Conservation (phyloP, 2,113 vertebrate genomes). For the Toxotes jaculatrix region DNA sequence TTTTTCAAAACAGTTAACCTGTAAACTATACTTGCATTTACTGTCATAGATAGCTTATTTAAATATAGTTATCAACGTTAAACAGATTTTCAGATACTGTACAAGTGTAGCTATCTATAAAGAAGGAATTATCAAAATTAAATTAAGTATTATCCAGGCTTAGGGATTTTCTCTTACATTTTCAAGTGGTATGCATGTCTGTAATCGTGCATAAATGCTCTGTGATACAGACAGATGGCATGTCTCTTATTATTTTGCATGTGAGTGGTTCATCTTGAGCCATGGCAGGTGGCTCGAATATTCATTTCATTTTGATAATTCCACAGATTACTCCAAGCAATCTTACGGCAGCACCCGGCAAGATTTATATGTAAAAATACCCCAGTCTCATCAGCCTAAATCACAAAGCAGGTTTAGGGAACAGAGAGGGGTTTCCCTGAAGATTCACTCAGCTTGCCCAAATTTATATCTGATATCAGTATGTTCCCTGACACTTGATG, state of each 20-base stretch:
- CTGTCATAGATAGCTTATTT: neutral
- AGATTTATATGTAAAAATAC: slow-evolving; percentile 65
- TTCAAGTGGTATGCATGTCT: slow-evolving; percentile 43
- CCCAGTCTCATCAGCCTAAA: slow-evolving; percentile 44
- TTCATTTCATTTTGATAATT: slow-evolving; percentile 83
- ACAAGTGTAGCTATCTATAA: slow-evolving; percentile 25
- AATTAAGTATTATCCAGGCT: slow-evolving; percentile 24
- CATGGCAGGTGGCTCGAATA: slow-evolving; percentile 82
- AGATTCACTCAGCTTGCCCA: slow-evolving; percentile 26
- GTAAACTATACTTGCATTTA: neutral
- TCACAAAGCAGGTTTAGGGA: slow-evolving; percentile 19
- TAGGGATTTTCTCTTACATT: slow-evolving; percentile 23
- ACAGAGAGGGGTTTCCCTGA: slow-evolving; percentile 26
- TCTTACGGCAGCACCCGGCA: slow-evolving; percentile 53
- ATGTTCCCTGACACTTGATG: slow-evolving; percentile 18
- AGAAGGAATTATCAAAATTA: slow-evolving; percentile 9
- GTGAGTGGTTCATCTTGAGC: slow-evolving; percentile 66
- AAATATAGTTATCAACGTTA: neutral
- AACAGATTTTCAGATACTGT: neutral
- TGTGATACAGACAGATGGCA: slow-evolving; percentile 80
- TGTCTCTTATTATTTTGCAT: slow-evolving; percentile 69
- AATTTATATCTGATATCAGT: slow-evolving; percentile 20
- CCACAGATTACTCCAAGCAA: slow-evolving; percentile 81
- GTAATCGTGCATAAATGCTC: slow-evolving; percentile 71
- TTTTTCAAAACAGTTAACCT: slow-evolving; percentile 13